These are phyloP conservation scores for Drosophila equinoxialis DNA, from an alignment of 1,140 invertebrate genomes.

Conservation along the genomic window DNA sequence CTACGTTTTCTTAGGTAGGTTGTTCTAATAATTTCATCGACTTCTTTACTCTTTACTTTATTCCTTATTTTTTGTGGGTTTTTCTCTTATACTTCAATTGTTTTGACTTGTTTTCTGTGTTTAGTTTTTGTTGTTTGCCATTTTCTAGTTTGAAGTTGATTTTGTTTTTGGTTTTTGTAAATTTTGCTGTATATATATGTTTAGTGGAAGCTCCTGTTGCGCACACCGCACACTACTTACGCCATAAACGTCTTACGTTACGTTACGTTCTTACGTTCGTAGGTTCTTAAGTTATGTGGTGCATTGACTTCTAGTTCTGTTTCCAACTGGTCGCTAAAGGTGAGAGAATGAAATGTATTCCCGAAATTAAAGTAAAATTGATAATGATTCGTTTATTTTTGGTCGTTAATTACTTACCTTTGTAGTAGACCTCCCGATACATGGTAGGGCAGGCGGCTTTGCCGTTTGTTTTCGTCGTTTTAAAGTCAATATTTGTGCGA, in stretches of 20 bases:
- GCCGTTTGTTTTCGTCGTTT: constrained; percentile 88
- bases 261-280: constrained; percentile 29
- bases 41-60: no score
- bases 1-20: constrained; percentile 46
- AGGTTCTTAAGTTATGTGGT: constrained; percentile 13
- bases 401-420: constrained; percentile 85
- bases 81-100: constrained; percentile 1
- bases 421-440: constrained; percentile 94
- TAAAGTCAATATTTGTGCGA: constrained; percentile 97
- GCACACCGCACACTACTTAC: constrained; percentile 59
- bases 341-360: background rate
- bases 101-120: constrained; percentile 6
- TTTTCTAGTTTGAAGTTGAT: background rate
- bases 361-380: background rate
- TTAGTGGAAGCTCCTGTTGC: constrained; percentile 83
- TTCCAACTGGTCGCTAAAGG: constrained; percentile 88
- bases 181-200: constrained; percentile 61
- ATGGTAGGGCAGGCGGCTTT: constrained; percentile 93
- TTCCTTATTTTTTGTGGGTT: background rate
- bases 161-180: background rate
- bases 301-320: constrained; percentile 84
- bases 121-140: constrained; percentile 13
- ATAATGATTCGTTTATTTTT: background rate
- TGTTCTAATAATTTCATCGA: constrained; percentile 14
- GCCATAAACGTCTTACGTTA: constrained; percentile 55